These are phyloP conservation scores for Glyphotaelius pellucidus DNA, from an alignment of 2,888 invertebrate genomes.

Conservation along the genomic window DNA sequence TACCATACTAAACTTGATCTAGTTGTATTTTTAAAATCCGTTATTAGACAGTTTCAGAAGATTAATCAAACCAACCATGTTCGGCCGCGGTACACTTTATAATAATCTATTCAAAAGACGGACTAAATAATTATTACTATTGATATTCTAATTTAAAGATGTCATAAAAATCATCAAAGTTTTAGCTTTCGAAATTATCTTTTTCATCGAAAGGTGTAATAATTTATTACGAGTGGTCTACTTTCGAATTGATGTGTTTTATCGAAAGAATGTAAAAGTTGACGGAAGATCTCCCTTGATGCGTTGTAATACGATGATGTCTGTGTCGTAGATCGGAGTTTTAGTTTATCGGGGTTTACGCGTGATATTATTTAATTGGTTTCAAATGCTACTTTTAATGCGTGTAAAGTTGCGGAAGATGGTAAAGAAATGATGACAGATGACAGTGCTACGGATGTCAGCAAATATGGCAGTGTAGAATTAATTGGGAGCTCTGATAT, in stretches of 20 bases:
- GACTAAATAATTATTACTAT: neutral
- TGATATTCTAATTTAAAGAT: neutral
- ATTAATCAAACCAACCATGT: slow-evolving; percentile 48
- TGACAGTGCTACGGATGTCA: slow-evolving; percentile 61
- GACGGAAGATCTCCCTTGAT: slow-evolving; percentile 52
- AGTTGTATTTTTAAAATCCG: slow-evolving; percentile 61
- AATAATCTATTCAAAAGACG: slow-evolving; percentile 35
- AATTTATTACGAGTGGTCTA: slow-evolving; percentile 52
- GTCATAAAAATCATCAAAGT: neutral
- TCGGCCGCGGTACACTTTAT: slow-evolving; percentile 40
- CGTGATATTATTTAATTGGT: slow-evolving; percentile 38
- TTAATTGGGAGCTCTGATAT: slow-evolving; percentile 53
- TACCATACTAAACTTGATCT: slow-evolving; percentile 43
- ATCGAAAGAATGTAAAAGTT: slow-evolving; percentile 66
- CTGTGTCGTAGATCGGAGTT: slow-evolving; percentile 15
- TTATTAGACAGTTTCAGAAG: slow-evolving; percentile 55
- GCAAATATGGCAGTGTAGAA: slow-evolving; percentile 54
- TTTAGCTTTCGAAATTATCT: neutral
- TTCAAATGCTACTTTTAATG: slow-evolving; percentile 46
- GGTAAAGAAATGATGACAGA: slow-evolving; percentile 65
- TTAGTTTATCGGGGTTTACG: neutral
- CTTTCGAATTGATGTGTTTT: slow-evolving; percentile 64
- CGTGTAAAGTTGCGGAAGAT: slow-evolving; percentile 56
- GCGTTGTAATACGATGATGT: slow-evolving; percentile 16
- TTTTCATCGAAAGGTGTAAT: slow-evolving; percentile 33